Evolutionary conservation across 2,113 vertebrate species (phyloP).

Genomic region (Crotophaga sulcirostris): DNA sequence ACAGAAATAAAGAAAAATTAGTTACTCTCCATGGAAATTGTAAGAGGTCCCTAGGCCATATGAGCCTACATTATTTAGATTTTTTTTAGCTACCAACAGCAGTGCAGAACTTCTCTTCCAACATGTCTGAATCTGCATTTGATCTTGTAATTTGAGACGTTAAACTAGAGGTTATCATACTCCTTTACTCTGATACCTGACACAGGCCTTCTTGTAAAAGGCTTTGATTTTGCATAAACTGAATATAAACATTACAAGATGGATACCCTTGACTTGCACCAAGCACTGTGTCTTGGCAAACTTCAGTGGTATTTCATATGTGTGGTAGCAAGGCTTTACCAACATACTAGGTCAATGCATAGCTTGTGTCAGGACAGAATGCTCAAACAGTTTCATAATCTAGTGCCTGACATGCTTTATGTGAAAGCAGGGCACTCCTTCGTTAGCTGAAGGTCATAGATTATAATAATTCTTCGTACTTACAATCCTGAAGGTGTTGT

Average conservation of each 20-base stretch:
- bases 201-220: not conserved
- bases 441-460: constrained; percentile 46
- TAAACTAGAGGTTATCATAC: not conserved
- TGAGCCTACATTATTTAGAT: constrained; percentile 24
- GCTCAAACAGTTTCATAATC: not conserved
- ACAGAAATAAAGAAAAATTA: constrained; percentile 38
- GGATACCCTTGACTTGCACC: not conserved
- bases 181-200: constrained; percentile 12
- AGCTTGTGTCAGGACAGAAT: not conserved
- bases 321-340: not conserved
- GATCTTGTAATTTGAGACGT: constrained; percentile 41
- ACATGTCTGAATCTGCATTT: not conserved
- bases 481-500: constrained; percentile 19
- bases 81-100: not conserved
- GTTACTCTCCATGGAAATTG: constrained; percentile 26
- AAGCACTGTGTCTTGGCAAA: not conserved
- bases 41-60: constrained; percentile 43
- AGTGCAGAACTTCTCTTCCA: constrained; percentile 16
- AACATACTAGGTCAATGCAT: not conserved
- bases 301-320: fast-evolving
- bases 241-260: not conserved
- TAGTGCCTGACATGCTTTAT: not conserved
- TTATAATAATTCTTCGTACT: constrained; percentile 19
- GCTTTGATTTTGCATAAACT: not conserved
- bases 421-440: constrained; percentile 15